Percentiles rank a stretch among this genome's conserved stretches.
These are phyloP conservation scores for Eunapius fragilis DNA, from an alignment of 37 sponge, comb jelly and placozoan genomes.

Conservation along the genomic window DNA sequence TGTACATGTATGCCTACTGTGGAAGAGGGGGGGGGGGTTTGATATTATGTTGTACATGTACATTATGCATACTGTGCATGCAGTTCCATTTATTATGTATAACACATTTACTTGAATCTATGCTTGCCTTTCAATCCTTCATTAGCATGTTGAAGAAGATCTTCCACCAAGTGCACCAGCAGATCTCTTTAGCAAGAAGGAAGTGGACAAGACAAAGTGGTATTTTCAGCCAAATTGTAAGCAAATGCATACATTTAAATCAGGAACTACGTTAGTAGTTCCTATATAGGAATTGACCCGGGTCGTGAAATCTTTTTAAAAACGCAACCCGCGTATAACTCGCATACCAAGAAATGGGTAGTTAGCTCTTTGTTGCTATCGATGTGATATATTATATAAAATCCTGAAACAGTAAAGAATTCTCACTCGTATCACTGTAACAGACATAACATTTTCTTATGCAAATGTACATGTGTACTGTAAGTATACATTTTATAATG, in stretches of 20 bases:
- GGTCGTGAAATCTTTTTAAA: too few relatives aligned
- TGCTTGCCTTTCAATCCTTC: background rate
- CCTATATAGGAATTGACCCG: too few relatives aligned
- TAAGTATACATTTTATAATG: too few relatives aligned
- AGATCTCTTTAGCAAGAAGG: background rate
- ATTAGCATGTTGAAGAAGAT: background rate
- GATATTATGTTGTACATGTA: constrained; percentile 1
- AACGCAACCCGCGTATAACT: too few relatives aligned
- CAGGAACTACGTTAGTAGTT: background rate
- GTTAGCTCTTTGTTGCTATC: too few relatives aligned
- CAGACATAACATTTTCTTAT: too few relatives aligned
- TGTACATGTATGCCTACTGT: too few relatives aligned
- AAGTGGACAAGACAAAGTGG: background rate
- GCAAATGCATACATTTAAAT: background rate
- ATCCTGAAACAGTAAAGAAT: too few relatives aligned
- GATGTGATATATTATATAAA: too few relatives aligned
- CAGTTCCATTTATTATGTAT: background rate
- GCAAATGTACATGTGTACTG: too few relatives aligned
- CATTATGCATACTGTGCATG: constrained; percentile 5
- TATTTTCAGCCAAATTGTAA: background rate
- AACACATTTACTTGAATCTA: background rate
- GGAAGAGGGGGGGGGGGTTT: too few relatives aligned
- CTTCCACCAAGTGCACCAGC: background rate
- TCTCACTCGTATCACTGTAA: background rate
- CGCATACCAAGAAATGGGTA: too few relatives aligned